phyloP scores from a whole-genome alignment of 2,113 vertebrate species.

The Eurypyga helias region DNA sequence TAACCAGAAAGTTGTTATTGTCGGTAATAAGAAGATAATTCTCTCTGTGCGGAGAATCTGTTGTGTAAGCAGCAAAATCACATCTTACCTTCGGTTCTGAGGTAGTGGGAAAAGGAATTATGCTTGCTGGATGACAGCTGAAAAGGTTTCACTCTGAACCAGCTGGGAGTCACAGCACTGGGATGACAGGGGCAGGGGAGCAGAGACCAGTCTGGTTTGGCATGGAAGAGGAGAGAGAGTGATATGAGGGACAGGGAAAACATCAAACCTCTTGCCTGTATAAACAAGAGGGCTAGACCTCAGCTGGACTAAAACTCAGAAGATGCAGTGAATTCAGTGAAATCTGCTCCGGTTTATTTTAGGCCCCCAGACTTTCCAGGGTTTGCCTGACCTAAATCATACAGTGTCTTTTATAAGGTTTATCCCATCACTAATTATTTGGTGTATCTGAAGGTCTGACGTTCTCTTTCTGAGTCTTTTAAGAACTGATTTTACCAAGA shows the following conservation, averaged over 20 bases:
- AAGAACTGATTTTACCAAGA: neutral
- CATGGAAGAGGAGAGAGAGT: neutral
- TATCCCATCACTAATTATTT: conserved; percentile 5
- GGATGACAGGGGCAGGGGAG: neutral
- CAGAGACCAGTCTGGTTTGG: conserved; percentile 17
- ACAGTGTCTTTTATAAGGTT: neutral
- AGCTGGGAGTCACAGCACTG: neutral
- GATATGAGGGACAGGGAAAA: neutral
- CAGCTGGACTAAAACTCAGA: neutral
- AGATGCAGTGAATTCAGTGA: neutral
- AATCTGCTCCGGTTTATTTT: neutral
- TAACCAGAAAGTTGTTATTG: neutral
- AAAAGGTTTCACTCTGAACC: neutral
- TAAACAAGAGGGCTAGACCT: neutral
- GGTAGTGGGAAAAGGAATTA: neutral
- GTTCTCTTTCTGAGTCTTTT: neutral
- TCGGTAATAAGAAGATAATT: neutral
- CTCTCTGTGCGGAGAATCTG: neutral
- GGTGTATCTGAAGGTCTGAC: neutral
- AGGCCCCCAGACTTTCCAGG: neutral
- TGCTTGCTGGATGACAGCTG: neutral
- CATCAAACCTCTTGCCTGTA: neutral
- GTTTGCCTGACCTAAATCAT: neutral
- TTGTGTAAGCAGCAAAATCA: neutral
- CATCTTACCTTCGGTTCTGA: neutral